A percentile compares a stretch with the other conserved stretches of the same genome.
phyloP scores from a whole-genome alignment of 2,888 invertebrate genomes.

The Heteropelma amictum region DNA sequence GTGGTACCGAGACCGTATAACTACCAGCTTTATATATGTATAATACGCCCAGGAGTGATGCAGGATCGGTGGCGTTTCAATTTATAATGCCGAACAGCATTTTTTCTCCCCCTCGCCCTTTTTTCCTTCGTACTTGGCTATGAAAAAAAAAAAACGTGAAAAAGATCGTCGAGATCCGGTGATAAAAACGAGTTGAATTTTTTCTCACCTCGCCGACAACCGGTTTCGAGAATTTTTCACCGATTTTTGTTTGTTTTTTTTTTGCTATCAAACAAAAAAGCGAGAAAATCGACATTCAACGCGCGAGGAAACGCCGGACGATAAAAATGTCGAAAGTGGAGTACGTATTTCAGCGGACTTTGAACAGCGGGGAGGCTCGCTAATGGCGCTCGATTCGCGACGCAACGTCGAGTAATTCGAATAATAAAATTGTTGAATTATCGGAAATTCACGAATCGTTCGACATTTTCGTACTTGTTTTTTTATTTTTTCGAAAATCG shows the following conservation, averaged over 20 bases:
- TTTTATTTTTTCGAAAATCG: no score
- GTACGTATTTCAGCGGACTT: no score
- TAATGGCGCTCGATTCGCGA: no score
- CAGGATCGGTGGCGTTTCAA: constrained; percentile 37
- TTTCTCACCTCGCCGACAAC: constrained; percentile 10
- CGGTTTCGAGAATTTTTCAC: not conserved
- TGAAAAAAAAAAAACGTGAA: not conserved
- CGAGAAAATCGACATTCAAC: no score
- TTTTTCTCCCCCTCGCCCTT: not conserved
- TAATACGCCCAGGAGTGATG: constrained; percentile 14
- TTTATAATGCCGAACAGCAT: constrained; percentile 7
- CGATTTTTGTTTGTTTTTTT: not conserved
- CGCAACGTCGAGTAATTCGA: no score
- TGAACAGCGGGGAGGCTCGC: no score
- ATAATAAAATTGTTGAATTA: no score
- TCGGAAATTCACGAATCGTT: no score
- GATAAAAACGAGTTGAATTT: constrained; percentile 9
- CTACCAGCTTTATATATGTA: constrained; percentile 24
- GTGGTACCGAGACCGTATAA: constrained; percentile 36
- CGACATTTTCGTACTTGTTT: no score
- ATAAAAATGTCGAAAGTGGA: no score
- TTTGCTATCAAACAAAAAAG: no score
- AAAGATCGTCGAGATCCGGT: not conserved
- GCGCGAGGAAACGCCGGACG: no score
- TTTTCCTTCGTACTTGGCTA: not conserved